A percentile compares a stretch with the other conserved stretches of the same genome.
Conservation (phyloP, 2,113 vertebrate genomes). For the Dipodomys spectabilis region DNA sequence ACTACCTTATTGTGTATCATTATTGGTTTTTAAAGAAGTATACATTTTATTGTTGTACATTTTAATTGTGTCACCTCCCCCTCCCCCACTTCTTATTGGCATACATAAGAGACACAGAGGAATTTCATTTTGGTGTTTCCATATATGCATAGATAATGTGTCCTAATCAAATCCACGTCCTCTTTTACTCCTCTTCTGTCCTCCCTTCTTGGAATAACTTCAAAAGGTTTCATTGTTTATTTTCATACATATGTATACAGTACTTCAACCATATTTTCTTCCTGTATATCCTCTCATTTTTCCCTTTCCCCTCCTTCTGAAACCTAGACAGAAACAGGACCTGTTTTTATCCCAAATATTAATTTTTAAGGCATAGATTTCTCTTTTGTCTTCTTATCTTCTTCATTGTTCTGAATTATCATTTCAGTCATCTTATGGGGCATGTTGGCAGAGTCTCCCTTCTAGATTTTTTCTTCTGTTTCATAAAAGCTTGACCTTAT, state of each 20-base stretch:
- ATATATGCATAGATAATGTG: too few relatives aligned
- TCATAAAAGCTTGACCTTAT: not conserved
- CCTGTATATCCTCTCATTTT: too few relatives aligned
- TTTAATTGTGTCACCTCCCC: not conserved
- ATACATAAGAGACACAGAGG: too few relatives aligned
- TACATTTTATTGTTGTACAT: rapidly evolving
- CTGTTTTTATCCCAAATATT: too few relatives aligned
- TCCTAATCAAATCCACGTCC: too few relatives aligned
- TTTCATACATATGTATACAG: not conserved
- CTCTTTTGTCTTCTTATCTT: not conserved
- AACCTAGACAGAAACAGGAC: too few relatives aligned
- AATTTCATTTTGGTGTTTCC: too few relatives aligned
- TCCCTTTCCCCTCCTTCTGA: too few relatives aligned
- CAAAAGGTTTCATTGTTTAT: too few relatives aligned
- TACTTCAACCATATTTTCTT: not conserved
- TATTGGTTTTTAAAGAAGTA: not conserved
- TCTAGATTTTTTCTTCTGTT: not conserved
- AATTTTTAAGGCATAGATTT: not conserved
- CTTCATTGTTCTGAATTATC: not conserved
- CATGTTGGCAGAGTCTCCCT: not conserved
- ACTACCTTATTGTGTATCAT: not conserved
- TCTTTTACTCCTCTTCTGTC: too few relatives aligned
- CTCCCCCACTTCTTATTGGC: too few relatives aligned
- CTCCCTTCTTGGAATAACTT: too few relatives aligned
- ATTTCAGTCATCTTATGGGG: not conserved